These are phyloP conservation scores for Eubucco bourcierii DNA, from an alignment of 2,113 vertebrate genomes.

Conservation along the genomic window DNA sequence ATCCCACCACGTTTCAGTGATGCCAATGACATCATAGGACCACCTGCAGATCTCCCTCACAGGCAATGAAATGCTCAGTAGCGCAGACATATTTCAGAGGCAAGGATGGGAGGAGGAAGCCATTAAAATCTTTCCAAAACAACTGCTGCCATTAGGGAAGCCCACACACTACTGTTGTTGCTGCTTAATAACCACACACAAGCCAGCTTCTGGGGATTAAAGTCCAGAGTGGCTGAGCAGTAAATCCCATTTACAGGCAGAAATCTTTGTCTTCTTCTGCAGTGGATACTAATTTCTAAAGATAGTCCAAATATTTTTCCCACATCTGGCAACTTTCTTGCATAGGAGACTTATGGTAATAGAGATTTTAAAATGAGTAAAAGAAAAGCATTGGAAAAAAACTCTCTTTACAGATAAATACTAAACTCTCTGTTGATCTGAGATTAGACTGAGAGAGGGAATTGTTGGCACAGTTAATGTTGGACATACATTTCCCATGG, in stretches of 20 bases:
- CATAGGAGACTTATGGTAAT: background rate
- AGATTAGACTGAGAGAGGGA: background rate
- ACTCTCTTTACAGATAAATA: background rate
- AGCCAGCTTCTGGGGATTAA: rapidly evolving
- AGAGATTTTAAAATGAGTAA: background rate
- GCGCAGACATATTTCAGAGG: background rate
- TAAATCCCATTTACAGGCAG: background rate
- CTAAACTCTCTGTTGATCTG: background rate
- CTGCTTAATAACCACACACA: background rate
- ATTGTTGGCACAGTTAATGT: background rate
- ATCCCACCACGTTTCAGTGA: no score
- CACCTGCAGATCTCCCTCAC: background rate
- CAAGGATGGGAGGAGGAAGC: background rate
- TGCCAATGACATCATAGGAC: no score
- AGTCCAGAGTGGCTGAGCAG: background rate
- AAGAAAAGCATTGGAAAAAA: background rate
- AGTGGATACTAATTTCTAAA: background rate
- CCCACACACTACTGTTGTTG: background rate
- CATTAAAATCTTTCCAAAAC: background rate
- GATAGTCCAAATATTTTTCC: background rate
- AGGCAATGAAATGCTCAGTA: background rate
- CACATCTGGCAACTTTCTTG: background rate
- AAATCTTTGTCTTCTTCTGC: background rate
- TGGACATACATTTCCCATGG: background rate
- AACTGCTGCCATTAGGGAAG: background rate